phyloP scores from a whole-genome alignment of 2,797 vertebrate species.

The Scolopax rusticola region DNA sequence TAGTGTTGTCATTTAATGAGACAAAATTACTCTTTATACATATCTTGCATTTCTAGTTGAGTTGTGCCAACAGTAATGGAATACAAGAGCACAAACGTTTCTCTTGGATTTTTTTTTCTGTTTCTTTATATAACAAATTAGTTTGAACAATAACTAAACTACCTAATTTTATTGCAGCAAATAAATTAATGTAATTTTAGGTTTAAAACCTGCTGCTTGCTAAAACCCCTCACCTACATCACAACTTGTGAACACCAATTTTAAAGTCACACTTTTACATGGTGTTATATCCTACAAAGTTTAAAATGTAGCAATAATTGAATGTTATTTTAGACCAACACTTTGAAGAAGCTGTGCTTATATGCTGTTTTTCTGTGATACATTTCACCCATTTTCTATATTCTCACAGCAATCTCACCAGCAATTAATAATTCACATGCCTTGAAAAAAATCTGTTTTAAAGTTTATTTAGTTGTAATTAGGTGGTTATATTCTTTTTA shows the following conservation, averaged over 20 bases:
- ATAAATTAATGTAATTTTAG: slow-evolving; percentile 73
- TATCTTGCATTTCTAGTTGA: slow-evolving; percentile 77
- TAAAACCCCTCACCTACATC: slow-evolving; percentile 69
- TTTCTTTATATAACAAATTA: background rate
- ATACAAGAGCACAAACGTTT: background rate
- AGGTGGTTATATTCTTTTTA: background rate
- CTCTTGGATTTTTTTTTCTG: background rate
- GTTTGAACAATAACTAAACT: slow-evolving; percentile 48
- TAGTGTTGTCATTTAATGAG: slow-evolving; percentile 87
- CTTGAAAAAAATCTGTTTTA: background rate
- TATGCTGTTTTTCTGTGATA: background rate
- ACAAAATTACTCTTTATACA: slow-evolving; percentile 86
- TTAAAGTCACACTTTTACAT: slow-evolving; percentile 68
- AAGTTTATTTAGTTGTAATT: background rate
- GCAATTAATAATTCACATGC: background rate
- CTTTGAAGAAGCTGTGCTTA: slow-evolving; percentile 42
- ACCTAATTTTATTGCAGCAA: slow-evolving; percentile 55
- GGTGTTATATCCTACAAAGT: slow-evolving; percentile 70
- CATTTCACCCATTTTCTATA: slow-evolving; percentile 31
- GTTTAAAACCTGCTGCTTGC: slow-evolving; percentile 45
- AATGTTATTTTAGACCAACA: slow-evolving; percentile 62
- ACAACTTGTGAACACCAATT: slow-evolving; percentile 70
- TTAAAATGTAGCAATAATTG: slow-evolving; percentile 66
- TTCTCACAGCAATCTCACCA: background rate
- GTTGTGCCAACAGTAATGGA: slow-evolving; percentile 8